These are phyloP conservation scores for Arothron firmamentum DNA, from an alignment of 2,113 vertebrate genomes.

Conservation along the genomic window DNA sequence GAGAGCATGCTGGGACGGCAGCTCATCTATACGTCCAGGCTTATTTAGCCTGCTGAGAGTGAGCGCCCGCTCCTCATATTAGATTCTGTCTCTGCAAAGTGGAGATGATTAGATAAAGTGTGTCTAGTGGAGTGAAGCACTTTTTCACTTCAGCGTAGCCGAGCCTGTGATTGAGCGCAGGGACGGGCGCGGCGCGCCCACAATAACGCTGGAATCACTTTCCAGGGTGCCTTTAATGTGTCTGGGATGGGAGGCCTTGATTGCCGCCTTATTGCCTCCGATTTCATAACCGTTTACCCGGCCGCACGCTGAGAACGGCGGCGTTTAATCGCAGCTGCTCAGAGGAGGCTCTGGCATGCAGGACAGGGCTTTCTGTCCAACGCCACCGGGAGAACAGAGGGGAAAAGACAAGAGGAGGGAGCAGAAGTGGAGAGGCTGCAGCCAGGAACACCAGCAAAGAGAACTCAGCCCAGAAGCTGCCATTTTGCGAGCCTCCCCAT, in stretches of 20 bases:
- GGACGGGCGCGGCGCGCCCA: conserved; percentile 43
- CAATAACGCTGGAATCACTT: conserved; percentile 35
- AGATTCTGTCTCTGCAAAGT: conserved; percentile 69
- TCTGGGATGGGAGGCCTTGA: conserved; percentile 28
- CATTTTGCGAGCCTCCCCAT: conserved; percentile 25
- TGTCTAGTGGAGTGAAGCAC: conserved; percentile 65
- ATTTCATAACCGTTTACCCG: too few relatives aligned
- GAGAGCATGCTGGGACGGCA: conserved; percentile 48
- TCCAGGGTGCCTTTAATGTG: conserved; percentile 32
- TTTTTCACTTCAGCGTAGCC: conserved; percentile 53
- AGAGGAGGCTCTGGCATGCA: too few relatives aligned
- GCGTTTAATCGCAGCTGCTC: too few relatives aligned
- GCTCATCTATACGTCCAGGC: conserved; percentile 63
- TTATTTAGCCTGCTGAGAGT: conserved; percentile 71
- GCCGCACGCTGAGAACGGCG: too few relatives aligned
- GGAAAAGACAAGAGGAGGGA: too few relatives aligned
- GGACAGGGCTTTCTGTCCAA: too few relatives aligned
- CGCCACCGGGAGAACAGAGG: too few relatives aligned
- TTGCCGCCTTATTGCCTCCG: conserved; percentile 25
- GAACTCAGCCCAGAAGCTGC: conserved; percentile 32
- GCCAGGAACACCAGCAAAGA: conserved; percentile 15
- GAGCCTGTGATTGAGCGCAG: conserved; percentile 43
- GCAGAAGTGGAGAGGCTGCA: too few relatives aligned
- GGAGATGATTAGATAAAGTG: conserved; percentile 72
- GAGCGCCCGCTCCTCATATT: conserved; percentile 64